Percentiles rank a stretch among this genome's conserved stretches.
Evolutionary conservation across 2,888 invertebrate genomes (phyloP).

Genomic region (Syritta pipiens): DNA sequence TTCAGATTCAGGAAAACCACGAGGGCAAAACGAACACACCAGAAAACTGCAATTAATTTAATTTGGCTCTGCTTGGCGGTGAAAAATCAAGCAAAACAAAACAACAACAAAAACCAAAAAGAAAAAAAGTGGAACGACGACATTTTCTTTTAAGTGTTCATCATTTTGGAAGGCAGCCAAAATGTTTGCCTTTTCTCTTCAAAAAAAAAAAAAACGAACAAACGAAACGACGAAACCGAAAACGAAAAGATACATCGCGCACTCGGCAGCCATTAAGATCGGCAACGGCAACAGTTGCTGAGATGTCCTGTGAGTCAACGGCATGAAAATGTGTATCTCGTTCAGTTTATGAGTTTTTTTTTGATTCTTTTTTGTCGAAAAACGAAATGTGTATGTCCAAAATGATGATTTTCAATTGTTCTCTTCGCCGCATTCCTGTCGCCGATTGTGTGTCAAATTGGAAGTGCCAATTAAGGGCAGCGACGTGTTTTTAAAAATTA

Average conservation of each 20-base stretch:
- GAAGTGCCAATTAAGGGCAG: constrained; percentile 2
- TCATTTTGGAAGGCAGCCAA: constrained; percentile 60
- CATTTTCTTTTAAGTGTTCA: constrained; percentile 68
- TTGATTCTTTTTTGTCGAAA: neutral
- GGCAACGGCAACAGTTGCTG: constrained; percentile 62
- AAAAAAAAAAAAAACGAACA: constrained; percentile 10
- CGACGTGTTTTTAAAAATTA: too few species aligned
- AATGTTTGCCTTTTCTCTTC: constrained; percentile 36
- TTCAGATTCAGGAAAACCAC: neutral
- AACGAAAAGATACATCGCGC: constrained; percentile 6
- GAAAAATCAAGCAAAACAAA: constrained; percentile 56
- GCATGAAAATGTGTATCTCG: constrained; percentile 51
- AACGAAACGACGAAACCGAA: neutral
- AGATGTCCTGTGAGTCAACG: constrained; percentile 59
- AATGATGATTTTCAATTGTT: constrained; percentile 46
- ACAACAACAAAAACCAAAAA: neutral
- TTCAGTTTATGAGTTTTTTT: constrained; percentile 28
- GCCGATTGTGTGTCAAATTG: constrained; percentile 36
- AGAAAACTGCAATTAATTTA: constrained; percentile 62
- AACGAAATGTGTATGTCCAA: constrained; percentile 18
- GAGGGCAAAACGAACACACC: neutral
- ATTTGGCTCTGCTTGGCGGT: constrained; percentile 62
- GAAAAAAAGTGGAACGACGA: constrained; percentile 57
- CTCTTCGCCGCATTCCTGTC: constrained; percentile 10
- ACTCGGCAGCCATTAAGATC: constrained; percentile 57